Evolutionary conservation across 2,113 vertebrate genomes (phyloP), one percentile per base, ranked within the genome.

Genomic region (Polypterus senegalus): DNA sequence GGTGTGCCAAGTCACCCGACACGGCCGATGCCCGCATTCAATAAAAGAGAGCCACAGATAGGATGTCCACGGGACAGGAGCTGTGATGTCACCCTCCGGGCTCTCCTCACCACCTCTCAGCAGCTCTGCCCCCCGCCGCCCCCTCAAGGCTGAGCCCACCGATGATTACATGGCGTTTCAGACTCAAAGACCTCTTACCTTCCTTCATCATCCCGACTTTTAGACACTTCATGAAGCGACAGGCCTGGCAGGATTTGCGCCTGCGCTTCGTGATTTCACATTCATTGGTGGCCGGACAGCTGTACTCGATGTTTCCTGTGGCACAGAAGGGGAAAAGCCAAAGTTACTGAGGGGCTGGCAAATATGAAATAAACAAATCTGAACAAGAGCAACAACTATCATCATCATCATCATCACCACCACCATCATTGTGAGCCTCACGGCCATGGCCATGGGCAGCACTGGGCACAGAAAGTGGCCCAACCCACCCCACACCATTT

Each of bases 221-320:
- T 75, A 99, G 88, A 89, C 96, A 99, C 84, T 99, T 99, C 96
- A 99, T 99, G 84, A 98, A 99, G 79, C 95, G 94, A 81, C 95
- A 99, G 67, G 94, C 96, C 86, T 98, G 94, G 89, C 96, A 98
- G 52, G 96, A 99, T 79, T 99, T 99, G 83, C 96, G 94, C 87
- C 96, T 91, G 74, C 96, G 93, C 80, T 99, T 99, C 66, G 95
- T 99, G 85, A 97, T 99, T 83, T 98, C 96, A 71, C 95, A 98
- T 81, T 98, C 95, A 11, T 98, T 98, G 1, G 96, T 98, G 76
- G 95, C 95, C 7, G 96, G 96, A 80, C 95, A 98, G 90, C 95
- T 98, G 76, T 98, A 98, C 77, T 99, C 96, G 71, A 99, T 99
- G 81, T 97, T 99, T 79, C 96, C 96, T 99, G 79, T 11, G 74